Evolutionary conservation across 2,797 vertebrate species (phyloP).

Genomic region (Moxostoma hubbsi): DNA sequence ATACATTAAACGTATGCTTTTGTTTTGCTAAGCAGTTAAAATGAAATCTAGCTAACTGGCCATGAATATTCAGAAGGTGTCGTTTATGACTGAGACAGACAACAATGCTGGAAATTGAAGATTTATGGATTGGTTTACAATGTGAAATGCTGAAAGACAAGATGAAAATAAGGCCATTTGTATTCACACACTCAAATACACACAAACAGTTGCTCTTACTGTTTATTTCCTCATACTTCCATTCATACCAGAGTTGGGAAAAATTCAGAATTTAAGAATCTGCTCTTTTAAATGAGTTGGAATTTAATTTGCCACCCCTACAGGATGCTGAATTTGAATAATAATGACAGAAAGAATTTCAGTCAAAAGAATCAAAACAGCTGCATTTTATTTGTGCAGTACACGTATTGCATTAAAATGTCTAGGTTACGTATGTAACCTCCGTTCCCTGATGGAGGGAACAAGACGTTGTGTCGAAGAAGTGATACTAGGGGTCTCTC

Average conservation of each 20-base stretch:
- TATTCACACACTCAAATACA: neutral
- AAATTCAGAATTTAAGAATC: neutral
- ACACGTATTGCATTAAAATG: too few relatives aligned
- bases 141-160: neutral
- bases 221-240: too few relatives aligned
- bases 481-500: neutral
- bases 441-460: too few relatives aligned
- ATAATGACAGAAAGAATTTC: too few relatives aligned
- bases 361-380: too few relatives aligned
- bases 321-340: too few relatives aligned
- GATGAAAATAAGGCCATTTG: slow-evolving; percentile 36
- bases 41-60: slow-evolving; percentile 28
- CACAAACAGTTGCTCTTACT: neutral
- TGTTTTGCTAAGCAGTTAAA: slow-evolving; percentile 11
- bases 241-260: neutral
- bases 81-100: slow-evolving; percentile 24
- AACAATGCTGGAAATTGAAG: neutral
- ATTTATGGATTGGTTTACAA: slow-evolving; percentile 10
- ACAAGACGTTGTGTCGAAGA: too few relatives aligned
- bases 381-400: too few relatives aligned
- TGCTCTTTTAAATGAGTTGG: neutral
- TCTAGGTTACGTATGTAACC: too few relatives aligned
- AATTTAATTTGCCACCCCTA: too few relatives aligned
- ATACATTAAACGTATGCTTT: slow-evolving; percentile 33
- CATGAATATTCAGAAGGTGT: slow-evolving; percentile 35